Evolutionary conservation across 2,888 invertebrate genomes (phyloP).

Genomic region (Metellina segmentata): DNA sequence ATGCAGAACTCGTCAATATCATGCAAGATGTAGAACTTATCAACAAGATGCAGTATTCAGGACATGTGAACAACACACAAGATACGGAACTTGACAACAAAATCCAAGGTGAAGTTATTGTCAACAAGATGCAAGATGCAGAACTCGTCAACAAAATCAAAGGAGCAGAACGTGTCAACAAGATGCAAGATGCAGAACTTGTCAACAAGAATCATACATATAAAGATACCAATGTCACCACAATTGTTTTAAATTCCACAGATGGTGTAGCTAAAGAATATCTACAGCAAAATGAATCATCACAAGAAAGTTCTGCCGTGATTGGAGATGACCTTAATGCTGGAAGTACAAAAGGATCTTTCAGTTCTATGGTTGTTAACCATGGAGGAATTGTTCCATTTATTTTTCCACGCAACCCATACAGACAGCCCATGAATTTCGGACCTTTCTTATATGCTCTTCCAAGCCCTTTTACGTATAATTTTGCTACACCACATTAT

Average conservation of each 20-base stretch:
- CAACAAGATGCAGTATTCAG: neutral
- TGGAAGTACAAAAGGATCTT: neutral
- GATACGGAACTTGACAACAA: neutral
- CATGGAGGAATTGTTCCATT: neutral
- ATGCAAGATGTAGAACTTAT: too few species aligned
- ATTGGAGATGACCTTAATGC: too few species aligned
- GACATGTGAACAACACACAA: neutral
- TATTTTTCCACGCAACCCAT: constrained; percentile 18
- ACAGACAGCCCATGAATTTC: neutral
- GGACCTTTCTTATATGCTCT: constrained; percentile 6
- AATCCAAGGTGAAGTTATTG: neutral
- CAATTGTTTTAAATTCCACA: neutral
- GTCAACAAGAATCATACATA: too few species aligned
- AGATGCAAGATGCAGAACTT: neutral
- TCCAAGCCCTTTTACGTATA: constrained; percentile 19
- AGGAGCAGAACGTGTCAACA: too few species aligned
- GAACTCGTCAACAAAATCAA: neutral
- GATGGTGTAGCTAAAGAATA: too few species aligned
- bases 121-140: too few species aligned
- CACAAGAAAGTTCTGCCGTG: too few species aligned
- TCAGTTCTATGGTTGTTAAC: neutral
- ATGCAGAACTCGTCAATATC: too few species aligned
- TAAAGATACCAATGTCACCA: too few species aligned
- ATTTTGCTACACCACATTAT: constrained; percentile 11
- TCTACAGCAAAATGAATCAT: too few species aligned